phyloP scores from a whole-genome alignment of 2,888 invertebrate species.

The Blastobasis lacticolella region DNA sequence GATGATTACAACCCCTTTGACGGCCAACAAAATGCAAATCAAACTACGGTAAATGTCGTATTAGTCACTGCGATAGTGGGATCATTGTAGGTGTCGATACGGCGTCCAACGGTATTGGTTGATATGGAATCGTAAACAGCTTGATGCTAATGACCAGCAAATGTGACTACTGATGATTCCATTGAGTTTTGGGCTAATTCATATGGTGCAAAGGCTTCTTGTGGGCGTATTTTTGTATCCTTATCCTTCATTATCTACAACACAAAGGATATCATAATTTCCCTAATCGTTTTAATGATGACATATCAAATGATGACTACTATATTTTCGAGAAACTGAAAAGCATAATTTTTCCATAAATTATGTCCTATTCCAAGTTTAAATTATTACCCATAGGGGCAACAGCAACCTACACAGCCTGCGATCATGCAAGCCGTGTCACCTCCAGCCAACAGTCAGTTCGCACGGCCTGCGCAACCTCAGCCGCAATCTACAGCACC shows the following conservation, averaged over 20 bases:
- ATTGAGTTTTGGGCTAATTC: background rate
- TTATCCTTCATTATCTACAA: too few species aligned
- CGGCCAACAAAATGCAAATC: constrained; percentile 74
- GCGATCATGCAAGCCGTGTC: constrained; percentile 89
- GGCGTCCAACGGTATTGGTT: constrained; percentile 28
- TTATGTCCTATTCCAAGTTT: too few species aligned
- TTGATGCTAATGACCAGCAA: constrained; percentile 9
- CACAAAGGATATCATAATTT: too few species aligned
- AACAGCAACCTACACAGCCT: constrained; percentile 76
- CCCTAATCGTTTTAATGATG: too few species aligned
- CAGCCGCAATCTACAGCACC: constrained; percentile 63
- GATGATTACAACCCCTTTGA: constrained; percentile 98
- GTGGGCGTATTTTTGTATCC: too few species aligned
- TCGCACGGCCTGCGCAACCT: constrained; percentile 77
- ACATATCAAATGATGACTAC: too few species aligned
- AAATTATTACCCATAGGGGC: constrained; percentile 17
- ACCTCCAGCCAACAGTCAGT: constrained; percentile 71
- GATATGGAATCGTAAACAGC: constrained; percentile 12
- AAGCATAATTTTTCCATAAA: too few species aligned
- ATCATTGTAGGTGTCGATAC: constrained; percentile 33
- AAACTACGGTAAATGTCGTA: constrained; percentile 63
- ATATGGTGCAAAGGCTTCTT: too few species aligned
- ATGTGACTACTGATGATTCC: background rate
- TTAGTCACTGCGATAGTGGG: constrained; percentile 28
- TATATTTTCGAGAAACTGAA: too few species aligned